phyloP scores from a whole-genome alignment of 2,113 vertebrate species.

The Anthoscopus minutus region DNA sequence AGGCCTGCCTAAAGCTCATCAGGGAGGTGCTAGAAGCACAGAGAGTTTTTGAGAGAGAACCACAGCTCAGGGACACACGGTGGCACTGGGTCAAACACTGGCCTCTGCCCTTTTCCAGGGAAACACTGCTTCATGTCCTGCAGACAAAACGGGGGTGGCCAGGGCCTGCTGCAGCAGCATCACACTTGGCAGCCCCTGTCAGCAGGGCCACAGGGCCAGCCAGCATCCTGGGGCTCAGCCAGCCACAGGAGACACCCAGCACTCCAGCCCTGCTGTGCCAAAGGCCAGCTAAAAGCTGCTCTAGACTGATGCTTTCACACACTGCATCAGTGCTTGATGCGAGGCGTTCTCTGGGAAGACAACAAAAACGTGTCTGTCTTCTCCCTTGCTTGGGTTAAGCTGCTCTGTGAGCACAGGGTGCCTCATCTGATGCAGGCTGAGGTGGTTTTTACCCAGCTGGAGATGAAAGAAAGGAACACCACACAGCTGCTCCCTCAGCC shows the following conservation, averaged over 20 bases:
- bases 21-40: neutral
- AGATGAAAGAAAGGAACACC: neutral
- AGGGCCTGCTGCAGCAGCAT: neutral
- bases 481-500: neutral
- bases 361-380: neutral
- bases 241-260: neutral
- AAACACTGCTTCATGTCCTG: rapidly evolving
- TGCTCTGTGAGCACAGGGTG: neutral
- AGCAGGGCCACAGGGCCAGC: neutral
- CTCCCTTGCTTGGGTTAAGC: neutral
- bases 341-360: neutral
- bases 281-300: rapidly evolving
- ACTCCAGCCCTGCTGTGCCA: neutral
- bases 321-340: neutral
- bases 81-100: neutral
- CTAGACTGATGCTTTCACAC: rapidly evolving
- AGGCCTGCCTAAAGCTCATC: neutral
- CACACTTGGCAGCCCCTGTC: neutral
- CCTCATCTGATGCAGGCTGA: neutral
- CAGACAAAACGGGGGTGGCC: rapidly evolving
- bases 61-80: rapidly evolving
- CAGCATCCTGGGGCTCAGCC: neutral
- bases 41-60: neutral
- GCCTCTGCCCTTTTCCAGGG: neutral
- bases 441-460: neutral